phyloP scores from a whole-genome alignment of 2,888 invertebrate genomes.

The Saturnia japonica region DNA sequence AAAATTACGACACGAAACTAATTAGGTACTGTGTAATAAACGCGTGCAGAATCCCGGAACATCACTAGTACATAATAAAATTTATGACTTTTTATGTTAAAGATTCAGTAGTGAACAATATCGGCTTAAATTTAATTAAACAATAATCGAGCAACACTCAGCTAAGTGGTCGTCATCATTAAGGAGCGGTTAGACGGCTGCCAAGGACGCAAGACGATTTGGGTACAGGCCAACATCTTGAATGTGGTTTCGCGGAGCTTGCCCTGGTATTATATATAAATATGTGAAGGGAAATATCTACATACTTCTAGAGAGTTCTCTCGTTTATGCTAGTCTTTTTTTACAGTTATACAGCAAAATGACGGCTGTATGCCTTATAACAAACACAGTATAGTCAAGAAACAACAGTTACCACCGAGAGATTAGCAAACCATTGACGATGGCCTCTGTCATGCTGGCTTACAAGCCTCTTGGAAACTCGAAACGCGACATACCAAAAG shows the following conservation, averaged over 20 bases:
- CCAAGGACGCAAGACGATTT: conserved; percentile 55
- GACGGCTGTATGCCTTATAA: too few species aligned
- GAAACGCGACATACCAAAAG: too few species aligned
- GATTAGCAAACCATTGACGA: too few species aligned
- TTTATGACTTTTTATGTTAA: not conserved
- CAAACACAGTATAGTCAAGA: too few species aligned
- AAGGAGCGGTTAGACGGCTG: conserved; percentile 44
- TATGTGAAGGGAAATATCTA: not conserved
- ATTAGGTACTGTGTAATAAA: too few species aligned
- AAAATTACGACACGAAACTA: too few species aligned
- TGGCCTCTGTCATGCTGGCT: too few species aligned
- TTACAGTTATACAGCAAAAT: too few species aligned
- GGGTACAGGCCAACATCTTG: conserved; percentile 49
- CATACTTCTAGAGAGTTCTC: not conserved
- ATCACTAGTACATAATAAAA: not conserved
- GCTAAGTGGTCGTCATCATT: conserved; percentile 50
- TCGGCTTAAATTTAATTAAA: conserved; percentile 42
- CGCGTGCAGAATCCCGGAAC: too few species aligned
- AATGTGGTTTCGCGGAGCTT: conserved; percentile 3
- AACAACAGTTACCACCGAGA: too few species aligned
- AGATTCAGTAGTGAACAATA: conserved; percentile 10
- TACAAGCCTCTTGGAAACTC: too few species aligned
- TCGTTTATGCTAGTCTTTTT: too few species aligned
- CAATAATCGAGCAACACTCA: conserved; percentile 39
- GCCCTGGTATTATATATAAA: not conserved